Evolutionary conservation across 2,888 invertebrate species (phyloP), one percentile per base, ranked within the genome.

Genomic region (Antitype chi): DNA sequence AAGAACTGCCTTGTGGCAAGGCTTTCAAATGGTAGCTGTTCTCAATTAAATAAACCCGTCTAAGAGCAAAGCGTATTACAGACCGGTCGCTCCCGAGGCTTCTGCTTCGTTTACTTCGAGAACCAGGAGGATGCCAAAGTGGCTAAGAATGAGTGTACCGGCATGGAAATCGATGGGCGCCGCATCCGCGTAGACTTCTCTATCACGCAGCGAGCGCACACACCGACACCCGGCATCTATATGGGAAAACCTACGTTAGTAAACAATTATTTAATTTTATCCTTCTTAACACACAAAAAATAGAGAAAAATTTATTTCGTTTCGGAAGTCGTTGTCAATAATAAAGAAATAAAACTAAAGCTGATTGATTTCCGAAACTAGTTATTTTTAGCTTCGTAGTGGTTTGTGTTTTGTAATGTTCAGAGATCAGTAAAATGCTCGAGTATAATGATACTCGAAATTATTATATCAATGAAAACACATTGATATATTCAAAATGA

Each of bases 191-290:
- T 99, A 15, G 99, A 99, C 95, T 99, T 97, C 95, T 99, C 99
- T 11, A 99, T 99, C 90, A 99, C 99, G 62, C 98, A 99, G 95
- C 97, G 99, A 78, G 99, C 99, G 17, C 99, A 99, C 94, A 99
- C 99, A 1, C 99, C 99, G 20, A 99, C 99, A 9, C 99, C 99
- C 13, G 99, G 99, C 76, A 98, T 99, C 88, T 99, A 99, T 92
- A 99, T 99, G 98, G 99, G 99, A 69, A 98, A 98, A 94, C 98
- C 99, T 2, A 99, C 99, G 98, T 98, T 93, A 97, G 97, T 96
- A 20, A 11, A 73, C 28, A 7, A 11, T 3, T 7, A 17, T 32
- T 23, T n/a, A 15, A 38, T 0, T 23, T 62, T 15, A 4, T 8
- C 1, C 1, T 32, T 32, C 4, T 7, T 13, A 28, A 28, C 28